These are phyloP conservation scores for Hippolais icterina DNA, from an alignment of 2,113 vertebrate species.

Conservation along the genomic window DNA sequence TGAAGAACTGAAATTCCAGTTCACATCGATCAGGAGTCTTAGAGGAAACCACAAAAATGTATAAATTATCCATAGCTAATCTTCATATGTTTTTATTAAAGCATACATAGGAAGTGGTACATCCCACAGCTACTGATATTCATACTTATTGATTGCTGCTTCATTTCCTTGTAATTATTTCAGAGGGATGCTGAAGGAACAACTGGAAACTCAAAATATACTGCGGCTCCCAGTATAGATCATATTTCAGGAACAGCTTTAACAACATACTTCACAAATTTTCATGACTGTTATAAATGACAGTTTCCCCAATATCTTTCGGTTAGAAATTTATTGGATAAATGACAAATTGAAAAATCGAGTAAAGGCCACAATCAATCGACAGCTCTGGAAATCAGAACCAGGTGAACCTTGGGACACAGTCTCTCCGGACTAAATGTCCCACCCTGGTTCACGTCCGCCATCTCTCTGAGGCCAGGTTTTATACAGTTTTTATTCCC, in stretches of 20 bases:
- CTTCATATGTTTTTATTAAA: not conserved
- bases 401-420: too few species aligned
- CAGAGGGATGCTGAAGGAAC: not conserved
- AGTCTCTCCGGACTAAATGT: too few species aligned
- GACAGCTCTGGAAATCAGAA: too few species aligned
- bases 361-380: too few species aligned
- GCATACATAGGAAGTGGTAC: not conserved
- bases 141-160: not conserved
- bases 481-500: too few species aligned
- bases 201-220: not conserved
- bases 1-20: not conserved
- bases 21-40: not conserved
- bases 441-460: too few species aligned
- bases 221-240: not conserved
- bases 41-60: not conserved
- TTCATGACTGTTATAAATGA: not conserved
- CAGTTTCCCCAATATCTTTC: too few species aligned
- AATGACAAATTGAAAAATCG: too few species aligned
- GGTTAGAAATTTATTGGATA: too few species aligned
- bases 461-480: too few species aligned
- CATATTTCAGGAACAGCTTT: not conserved
- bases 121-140: not conserved
- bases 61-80: not conserved
- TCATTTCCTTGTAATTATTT: not conserved
- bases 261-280: not conserved